These are phyloP conservation scores for Prunella strophiata DNA, from an alignment of 2,797 vertebrate genomes.

Conservation along the genomic window DNA sequence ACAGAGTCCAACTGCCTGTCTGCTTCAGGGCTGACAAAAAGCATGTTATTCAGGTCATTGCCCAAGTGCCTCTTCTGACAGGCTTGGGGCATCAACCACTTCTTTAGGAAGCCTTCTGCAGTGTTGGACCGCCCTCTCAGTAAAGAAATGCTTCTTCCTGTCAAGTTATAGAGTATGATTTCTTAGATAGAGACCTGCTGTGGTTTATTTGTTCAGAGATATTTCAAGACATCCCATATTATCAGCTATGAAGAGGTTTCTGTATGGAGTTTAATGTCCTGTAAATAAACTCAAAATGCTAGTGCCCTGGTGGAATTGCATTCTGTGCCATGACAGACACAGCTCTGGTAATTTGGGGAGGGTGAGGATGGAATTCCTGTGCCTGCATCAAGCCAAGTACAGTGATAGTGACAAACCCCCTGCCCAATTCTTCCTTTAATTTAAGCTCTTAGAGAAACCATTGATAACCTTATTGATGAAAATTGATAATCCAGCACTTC, in stretches of 20 bases:
- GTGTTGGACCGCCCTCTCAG: not conserved
- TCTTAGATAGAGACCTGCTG: not conserved
- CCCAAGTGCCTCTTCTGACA: not conserved
- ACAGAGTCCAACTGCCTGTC: not conserved
- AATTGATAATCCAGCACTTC: not conserved
- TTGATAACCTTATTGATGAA: not conserved
- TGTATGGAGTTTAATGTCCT: not conserved
- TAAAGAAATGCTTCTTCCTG: not conserved
- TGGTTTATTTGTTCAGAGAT: not conserved
- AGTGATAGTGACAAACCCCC: not conserved
- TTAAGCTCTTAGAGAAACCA: not conserved
- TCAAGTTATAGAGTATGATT: not conserved
- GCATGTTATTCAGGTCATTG: not conserved
- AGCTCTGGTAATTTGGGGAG: not conserved
- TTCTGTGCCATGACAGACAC: not conserved
- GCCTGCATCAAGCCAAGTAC: not conserved
- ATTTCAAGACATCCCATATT: not conserved
- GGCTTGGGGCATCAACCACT: rapidly evolving
- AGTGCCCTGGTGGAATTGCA: not conserved
- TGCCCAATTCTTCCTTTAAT: not conserved
- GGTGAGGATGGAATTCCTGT: not conserved
- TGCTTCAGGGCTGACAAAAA: not conserved
- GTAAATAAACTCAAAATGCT: not conserved
- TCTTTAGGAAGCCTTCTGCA: not conserved
- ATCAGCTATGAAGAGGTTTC: not conserved